Percentiles rank a stretch among this genome's conserved stretches.
Conservation (phyloP, 1,140 invertebrate genomes). For the Ceratina australensis region DNA sequence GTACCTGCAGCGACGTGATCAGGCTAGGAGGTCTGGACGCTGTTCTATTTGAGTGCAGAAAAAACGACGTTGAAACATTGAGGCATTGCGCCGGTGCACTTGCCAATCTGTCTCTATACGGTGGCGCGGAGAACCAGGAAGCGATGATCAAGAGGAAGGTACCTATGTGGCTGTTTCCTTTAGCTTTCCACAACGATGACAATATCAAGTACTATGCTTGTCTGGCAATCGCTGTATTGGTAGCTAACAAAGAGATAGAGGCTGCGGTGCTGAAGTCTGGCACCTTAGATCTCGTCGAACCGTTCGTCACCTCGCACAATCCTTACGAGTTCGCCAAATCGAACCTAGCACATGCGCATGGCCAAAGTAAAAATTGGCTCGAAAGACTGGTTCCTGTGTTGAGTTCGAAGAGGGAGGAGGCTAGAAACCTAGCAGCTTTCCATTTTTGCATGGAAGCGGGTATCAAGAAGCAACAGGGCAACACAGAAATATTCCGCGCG, state of each 20-base stretch:
- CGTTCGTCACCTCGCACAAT: slow-evolving; percentile 96
- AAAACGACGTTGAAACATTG: slow-evolving; percentile 94
- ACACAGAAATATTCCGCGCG: slow-evolving; percentile 95
- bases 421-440: slow-evolving; percentile 97
- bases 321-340: slow-evolving; percentile 97
- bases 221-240: slow-evolving; percentile 96
- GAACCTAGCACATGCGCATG: slow-evolving; percentile 95
- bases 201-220: slow-evolving; percentile 99
- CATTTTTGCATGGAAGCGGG: slow-evolving; percentile 99
- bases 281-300: slow-evolving; percentile 96
- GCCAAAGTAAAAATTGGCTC: slow-evolving; percentile 98
- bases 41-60: slow-evolving; percentile 96
- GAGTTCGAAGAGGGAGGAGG: slow-evolving; percentile 96
- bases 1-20: slow-evolving; percentile 95
- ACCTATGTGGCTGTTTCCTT: slow-evolving; percentile 98
- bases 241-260: slow-evolving; percentile 99
- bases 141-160: slow-evolving; percentile 98
- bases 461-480: slow-evolving; percentile 97
- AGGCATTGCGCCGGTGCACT: slow-evolving; percentile 97
- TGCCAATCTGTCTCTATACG: slow-evolving; percentile 97
- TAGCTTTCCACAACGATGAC: slow-evolving; percentile 98
- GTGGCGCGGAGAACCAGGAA: slow-evolving; percentile 97
- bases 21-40: slow-evolving; percentile 92
- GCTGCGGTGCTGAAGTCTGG: slow-evolving; percentile 96
- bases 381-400: slow-evolving; percentile 96